A percentile compares a stretch with the other conserved stretches of the same genome.
Conservation (phyloP, 2,888 invertebrate genomes). For the Ptilodon capucinus region DNA sequence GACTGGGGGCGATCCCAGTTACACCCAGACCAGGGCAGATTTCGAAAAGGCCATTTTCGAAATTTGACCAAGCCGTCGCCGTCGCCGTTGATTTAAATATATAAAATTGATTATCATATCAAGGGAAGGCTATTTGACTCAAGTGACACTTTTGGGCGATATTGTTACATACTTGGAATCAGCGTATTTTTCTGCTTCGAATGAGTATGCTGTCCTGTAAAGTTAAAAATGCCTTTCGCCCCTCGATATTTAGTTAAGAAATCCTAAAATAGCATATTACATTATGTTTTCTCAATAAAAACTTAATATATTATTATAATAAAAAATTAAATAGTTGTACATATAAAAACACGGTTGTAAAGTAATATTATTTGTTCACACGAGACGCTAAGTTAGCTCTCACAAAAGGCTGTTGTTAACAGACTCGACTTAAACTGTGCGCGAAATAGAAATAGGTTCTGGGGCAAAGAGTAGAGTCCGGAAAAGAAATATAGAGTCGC, state of each 20-base stretch:
- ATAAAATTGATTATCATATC: too few relatives aligned
- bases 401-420: slow-evolving; percentile 54
- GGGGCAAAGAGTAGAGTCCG: slow-evolving; percentile 32
- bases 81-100: too few relatives aligned
- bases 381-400: slow-evolving; percentile 31
- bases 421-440: slow-evolving; percentile 44
- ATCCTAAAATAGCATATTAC: not conserved
- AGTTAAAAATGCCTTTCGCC: too few relatives aligned
- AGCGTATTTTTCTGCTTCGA: too few relatives aligned
- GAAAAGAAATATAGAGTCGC: not conserved
- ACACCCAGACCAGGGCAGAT: too few relatives aligned
- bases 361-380: slow-evolving; percentile 30
- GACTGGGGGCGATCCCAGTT: too few relatives aligned
- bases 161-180: too few relatives aligned
- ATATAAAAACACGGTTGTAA: slow-evolving; percentile 9
- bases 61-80: too few relatives aligned
- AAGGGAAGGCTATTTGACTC: too few relatives aligned
- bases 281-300: not conserved
- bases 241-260: not conserved
- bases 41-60: too few relatives aligned
- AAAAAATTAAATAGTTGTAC: not conserved
- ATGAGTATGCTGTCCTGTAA: too few relatives aligned
- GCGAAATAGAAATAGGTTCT: slow-evolving; percentile 40
- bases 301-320: not conserved
- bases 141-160: too few relatives aligned